These are phyloP conservation scores for Auanema freiburgensis DNA, from an alignment of 2,888 invertebrate genomes.

Conservation along the genomic window DNA sequence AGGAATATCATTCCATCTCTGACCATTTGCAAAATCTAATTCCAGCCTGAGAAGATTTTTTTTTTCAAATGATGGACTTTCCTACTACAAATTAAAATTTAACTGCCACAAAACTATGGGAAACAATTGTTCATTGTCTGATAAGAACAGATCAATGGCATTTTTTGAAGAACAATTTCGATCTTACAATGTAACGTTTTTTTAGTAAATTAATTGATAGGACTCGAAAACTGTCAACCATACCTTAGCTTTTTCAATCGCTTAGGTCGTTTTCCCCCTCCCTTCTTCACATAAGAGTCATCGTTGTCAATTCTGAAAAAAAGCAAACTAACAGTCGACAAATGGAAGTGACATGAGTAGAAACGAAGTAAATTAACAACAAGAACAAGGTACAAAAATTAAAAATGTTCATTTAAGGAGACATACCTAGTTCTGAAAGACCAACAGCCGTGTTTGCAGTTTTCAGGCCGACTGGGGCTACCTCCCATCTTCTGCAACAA, in stretches of 20 bases:
- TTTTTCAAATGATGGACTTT: too few relatives aligned
- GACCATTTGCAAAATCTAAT: conserved; percentile 6
- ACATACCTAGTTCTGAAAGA: conserved; percentile 17
- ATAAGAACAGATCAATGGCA: background rate
- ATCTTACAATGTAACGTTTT: background rate
- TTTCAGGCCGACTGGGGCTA: conserved; percentile 13
- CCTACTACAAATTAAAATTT: too few relatives aligned
- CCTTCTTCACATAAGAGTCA: conserved; percentile 12
- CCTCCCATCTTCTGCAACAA: conserved; percentile 14
- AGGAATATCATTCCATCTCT: conserved; percentile 37
- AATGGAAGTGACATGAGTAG: background rate
- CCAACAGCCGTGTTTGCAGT: conserved; percentile 20
- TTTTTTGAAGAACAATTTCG: conserved; percentile 1
- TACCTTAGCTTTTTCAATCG: conserved; percentile 15
- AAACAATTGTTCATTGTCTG: background rate
- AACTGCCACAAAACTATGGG: too few relatives aligned
- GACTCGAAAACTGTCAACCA: background rate
- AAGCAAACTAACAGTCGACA: background rate
- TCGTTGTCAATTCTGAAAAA: conserved; percentile 7
- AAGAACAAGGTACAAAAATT: conserved; percentile 3
- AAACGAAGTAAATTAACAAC: conserved; percentile 1
- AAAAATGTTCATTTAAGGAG: background rate
- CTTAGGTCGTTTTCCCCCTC: conserved; percentile 8
- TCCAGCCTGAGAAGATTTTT: conserved; percentile 2
- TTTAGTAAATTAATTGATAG: background rate